Base-by-base conservation (phyloP, 2,888 invertebrate species). In the Tetanocera ferruginea region DNA sequence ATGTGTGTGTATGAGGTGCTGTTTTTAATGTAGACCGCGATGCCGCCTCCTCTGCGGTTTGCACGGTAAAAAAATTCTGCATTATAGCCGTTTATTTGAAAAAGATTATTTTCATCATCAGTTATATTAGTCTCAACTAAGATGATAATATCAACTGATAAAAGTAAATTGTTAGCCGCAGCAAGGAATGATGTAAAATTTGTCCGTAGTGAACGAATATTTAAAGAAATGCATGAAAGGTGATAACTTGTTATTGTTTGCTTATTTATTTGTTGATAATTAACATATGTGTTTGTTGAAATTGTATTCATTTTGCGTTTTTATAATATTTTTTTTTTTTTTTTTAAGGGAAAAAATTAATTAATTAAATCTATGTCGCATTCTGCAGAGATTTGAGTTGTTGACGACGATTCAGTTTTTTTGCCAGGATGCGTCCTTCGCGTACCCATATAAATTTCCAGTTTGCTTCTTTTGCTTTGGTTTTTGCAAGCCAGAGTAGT, bases 401-500 rank as follows among this genome's bases (percentile, higher is more conserved):
- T 34, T 31, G 28, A 31, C n/a, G 34, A 11, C 14, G 34, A 31
- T 64, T 64, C 64, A n/a, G 5, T 11, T 34, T 64, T 64, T 64
- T 64, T n/a, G 64, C 64, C 11, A 31, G 34, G 17, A 64, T 64
- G 6, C 34, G 28, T 34, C 34, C 34, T 25, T 64, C 31, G 25
- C 64, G 34, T 17, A 64, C 64, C 64, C 64, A 64, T 8, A 64
- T 34, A 64, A 64, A 64, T 64, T 64, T 64, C 64, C 64, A 64
- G n/a, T 64, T 64, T 23, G 9, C 34, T 64, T 1, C 64, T 31
- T 34, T 64, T 9, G 64, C n/a, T n/a, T n/a, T n/a, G n/a, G n/a
- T 34, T 64, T 31, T 64, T 64, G 64, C 25, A n/a, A 64, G 28
- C 34, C 64, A 64, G 3, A 64, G n/a, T 4, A 64, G 34, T 31